These are phyloP conservation scores for Strix uralensis DNA, from an alignment of 2,113 vertebrate genomes.

Conservation along the genomic window DNA sequence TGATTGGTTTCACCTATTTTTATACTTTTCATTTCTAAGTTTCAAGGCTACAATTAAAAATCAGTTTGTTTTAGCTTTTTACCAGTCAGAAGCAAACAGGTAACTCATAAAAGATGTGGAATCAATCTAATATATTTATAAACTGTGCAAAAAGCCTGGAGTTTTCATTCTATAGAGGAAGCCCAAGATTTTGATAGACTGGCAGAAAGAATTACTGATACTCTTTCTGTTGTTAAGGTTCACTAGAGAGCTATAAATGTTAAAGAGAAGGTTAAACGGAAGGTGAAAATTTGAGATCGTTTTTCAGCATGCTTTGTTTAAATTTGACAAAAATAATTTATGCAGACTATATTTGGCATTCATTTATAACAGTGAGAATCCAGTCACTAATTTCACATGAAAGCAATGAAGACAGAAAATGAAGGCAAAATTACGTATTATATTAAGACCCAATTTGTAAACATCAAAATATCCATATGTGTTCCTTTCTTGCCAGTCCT, in stretches of 20 bases:
- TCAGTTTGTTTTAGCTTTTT: background rate
- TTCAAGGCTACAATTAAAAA: constrained; percentile 51
- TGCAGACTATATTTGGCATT: background rate
- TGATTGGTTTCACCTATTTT: constrained; percentile 49
- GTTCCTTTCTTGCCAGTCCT: background rate
- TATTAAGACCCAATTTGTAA: background rate
- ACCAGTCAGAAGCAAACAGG: constrained; percentile 25
- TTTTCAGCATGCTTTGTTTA: background rate
- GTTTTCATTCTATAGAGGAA: background rate
- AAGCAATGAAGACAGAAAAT: background rate
- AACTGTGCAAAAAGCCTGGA: background rate
- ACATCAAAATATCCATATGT: background rate
- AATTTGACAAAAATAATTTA: background rate
- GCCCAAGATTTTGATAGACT: background rate
- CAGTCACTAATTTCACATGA: background rate
- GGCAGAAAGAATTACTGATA: background rate
- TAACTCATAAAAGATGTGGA: background rate
- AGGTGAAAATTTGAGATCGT: background rate
- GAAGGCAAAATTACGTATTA: background rate
- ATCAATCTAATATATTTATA: background rate
- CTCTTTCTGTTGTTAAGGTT: background rate
- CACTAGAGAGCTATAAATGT: background rate
- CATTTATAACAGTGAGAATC: background rate
- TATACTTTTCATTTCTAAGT: constrained; percentile 5
- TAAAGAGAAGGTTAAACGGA: background rate